Conservation (phyloP, 92 coral and sea anemone species). For the Heteractis magnifica region DNA sequence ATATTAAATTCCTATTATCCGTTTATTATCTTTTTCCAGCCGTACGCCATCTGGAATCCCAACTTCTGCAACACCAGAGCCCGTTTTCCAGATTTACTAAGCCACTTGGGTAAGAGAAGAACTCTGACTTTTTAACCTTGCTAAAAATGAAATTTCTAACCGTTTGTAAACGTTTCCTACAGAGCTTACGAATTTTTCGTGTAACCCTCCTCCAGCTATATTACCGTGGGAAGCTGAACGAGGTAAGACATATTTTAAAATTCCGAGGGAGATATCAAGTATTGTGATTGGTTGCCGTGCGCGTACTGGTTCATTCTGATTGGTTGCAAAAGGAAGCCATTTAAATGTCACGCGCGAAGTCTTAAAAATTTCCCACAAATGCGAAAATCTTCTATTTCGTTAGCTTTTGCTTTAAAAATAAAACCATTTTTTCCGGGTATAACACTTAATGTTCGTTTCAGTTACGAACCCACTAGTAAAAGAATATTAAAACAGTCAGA, state of each 20-base stretch:
- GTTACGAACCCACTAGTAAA: too few relatives aligned
- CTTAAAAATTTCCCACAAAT: too few relatives aligned
- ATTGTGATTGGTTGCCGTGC: background rate
- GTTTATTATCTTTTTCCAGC: conserved; percentile 35
- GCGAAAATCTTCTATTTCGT: too few relatives aligned
- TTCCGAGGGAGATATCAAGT: background rate
- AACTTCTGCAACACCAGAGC: conserved; percentile 72
- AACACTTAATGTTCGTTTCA: too few relatives aligned
- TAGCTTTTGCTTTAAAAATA: too few relatives aligned
- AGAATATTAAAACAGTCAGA: too few relatives aligned
- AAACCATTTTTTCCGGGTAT: background rate
- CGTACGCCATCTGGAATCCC: conserved; percentile 98
- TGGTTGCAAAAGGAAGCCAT: background rate
- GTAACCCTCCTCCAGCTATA: conserved; percentile 49
- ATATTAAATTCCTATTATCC: background rate
- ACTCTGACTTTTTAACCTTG: background rate
- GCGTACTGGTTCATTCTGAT: background rate
- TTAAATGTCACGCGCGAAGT: too few relatives aligned
- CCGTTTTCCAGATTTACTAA: conserved; percentile 60
- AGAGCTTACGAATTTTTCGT: conserved; percentile 89
- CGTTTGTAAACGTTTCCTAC: background rate
- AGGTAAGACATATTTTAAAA: conserved; percentile 45
- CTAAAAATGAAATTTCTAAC: background rate
- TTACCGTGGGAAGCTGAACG: conserved; percentile 81
- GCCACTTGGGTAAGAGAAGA: conserved; percentile 64